phyloP scores from a whole-genome alignment of 2,113 vertebrate genomes.

The Myiagra hebetior region DNA sequence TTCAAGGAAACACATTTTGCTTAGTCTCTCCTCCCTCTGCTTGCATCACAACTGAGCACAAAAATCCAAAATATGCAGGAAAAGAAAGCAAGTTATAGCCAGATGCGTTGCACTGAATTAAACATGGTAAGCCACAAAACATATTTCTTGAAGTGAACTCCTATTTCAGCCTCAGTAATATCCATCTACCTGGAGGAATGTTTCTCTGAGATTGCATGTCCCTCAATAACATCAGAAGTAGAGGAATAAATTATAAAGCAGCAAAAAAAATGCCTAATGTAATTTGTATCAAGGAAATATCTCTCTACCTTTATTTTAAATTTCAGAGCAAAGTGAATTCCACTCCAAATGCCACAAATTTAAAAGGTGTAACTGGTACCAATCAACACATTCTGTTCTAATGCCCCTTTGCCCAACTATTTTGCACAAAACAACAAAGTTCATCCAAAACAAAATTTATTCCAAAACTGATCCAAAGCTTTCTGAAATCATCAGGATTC shows the following conservation, averaged over 20 bases:
- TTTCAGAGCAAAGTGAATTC: background rate
- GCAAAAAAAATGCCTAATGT: background rate
- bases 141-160: background rate
- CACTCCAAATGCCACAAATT: background rate
- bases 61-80: slow-evolving; percentile 53
- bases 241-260: background rate
- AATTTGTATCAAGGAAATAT: background rate
- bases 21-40: background rate
- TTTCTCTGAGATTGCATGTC: background rate
- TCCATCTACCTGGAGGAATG: background rate
- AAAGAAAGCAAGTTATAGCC: slow-evolving; percentile 58
- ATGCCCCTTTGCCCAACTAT: background rate
- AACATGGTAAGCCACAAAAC: background rate
- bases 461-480: background rate
- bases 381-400: background rate
- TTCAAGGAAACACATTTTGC: background rate
- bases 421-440: background rate
- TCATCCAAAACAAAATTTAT: background rate
- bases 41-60: background rate
- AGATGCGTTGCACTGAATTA: slow-evolving; percentile 16
- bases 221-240: background rate
- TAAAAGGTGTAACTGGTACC: background rate
- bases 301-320: background rate
- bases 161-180: background rate
- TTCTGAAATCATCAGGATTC: background rate